Evolutionary conservation across 2,888 invertebrate species (phyloP), one percentile per base, ranked within the genome.

Genomic region (Apodemia hepburni): DNA sequence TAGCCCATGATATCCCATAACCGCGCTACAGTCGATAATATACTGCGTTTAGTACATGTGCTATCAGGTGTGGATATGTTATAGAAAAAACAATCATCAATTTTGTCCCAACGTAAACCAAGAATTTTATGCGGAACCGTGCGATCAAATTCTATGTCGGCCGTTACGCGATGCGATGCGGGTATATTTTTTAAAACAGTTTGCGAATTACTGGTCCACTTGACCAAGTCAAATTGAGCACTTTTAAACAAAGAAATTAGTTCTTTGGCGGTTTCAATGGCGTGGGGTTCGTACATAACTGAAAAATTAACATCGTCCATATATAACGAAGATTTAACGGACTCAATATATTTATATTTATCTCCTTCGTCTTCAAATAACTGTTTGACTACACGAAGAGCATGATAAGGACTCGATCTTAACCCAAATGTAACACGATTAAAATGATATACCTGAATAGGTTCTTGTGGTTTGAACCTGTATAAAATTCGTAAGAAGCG

Each of bases 1-100:
- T 68, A 60, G 2, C 69, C 68, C 11, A 70, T 18, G 0, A 67
- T 47, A 47, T 70, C 70, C 27, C 33, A 70, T 3, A 69, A 45
- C 5, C 68, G 60, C 0, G 70, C 69, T 9, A 67, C 54, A 4
- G 38, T 17, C 0, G 70, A 69, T 27, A 68, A 51, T n/a, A 70
- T 67, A 22, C n/a, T 15, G 45, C 45, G 15, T 45, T 45, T 45
- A n/a, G 45, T 45, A 45, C 45, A 45, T 5, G 5, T 45, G n/a
- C 5, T n/a, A 7, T 45, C 45, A n/a, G 45, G 45, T 4, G 4
- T 7, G n/a, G 45, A 45, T 45, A 45, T 45, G n/a, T 45, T 45
- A 45, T 5, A 45, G n/a, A n/a, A 45, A 45, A n/a, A 45, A n/a
- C 15, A 12, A n/a, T 45, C 45, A n/a, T n/a, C n/a, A 45, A n/a